Evolutionary conservation across 2,888 invertebrate species (phyloP).

Genomic region (Drosophila bunnanda): DNA sequence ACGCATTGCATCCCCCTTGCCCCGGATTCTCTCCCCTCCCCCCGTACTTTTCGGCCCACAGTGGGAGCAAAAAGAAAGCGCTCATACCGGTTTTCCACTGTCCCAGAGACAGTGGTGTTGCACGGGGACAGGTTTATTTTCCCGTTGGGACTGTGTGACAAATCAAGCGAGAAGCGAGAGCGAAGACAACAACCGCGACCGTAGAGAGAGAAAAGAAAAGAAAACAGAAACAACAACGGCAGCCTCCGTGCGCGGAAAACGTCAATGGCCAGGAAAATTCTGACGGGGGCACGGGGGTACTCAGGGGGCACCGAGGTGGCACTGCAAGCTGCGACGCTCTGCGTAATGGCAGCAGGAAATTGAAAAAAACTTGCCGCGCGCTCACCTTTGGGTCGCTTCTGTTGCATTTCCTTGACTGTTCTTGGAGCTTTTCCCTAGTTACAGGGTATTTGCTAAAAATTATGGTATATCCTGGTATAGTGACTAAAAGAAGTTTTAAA

Average conservation of each 20-base stretch:
- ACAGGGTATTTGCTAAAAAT: conserved; percentile 3
- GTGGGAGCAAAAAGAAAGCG: conserved; percentile 70
- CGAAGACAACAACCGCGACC: conserved; percentile 54
- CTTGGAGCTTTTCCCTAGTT: conserved; percentile 30
- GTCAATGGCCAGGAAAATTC: conserved; percentile 69
- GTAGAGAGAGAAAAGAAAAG: background rate
- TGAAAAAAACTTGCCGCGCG: conserved; percentile 66
- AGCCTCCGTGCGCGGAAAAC: conserved; percentile 54
- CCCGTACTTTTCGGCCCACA: conserved; percentile 10
- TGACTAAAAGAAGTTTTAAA: background rate
- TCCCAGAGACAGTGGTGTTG: conserved; percentile 45
- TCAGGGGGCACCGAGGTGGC: background rate
- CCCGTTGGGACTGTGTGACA: conserved; percentile 78
- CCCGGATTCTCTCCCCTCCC: background rate
- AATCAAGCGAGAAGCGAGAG: conserved; percentile 76
- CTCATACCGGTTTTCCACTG: conserved; percentile 73
- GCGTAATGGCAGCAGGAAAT: conserved; percentile 76
- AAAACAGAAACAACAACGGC: conserved; percentile 10
- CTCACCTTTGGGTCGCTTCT: conserved; percentile 44
- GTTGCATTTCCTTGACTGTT: conserved; percentile 42
- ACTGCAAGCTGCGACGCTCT: conserved; percentile 27
- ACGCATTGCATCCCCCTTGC: conserved; percentile 49
- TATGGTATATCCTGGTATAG: background rate
- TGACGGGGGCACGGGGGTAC: background rate
- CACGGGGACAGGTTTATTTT: conserved; percentile 73